Percentiles rank a stretch among this genome's conserved stretches.
phyloP scores from a whole-genome alignment of 2,113 vertebrate species.

The Vimba vimba region DNA sequence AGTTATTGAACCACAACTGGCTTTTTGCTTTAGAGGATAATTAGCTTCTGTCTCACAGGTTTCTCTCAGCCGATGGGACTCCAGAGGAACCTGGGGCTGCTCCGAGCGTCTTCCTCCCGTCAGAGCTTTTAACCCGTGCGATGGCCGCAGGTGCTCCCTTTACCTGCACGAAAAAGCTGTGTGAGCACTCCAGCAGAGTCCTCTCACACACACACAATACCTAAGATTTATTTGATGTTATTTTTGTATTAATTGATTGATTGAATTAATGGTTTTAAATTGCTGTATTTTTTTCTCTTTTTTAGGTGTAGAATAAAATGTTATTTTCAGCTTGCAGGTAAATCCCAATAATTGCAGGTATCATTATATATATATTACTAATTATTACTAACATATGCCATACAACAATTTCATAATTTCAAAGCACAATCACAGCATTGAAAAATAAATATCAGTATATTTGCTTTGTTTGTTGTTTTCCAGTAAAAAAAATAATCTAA shows the following conservation, averaged over 20 bases:
- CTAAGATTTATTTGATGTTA: not conserved
- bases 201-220: constrained; percentile 33
- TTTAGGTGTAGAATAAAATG: constrained; percentile 15
- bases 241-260: constrained; percentile 20
- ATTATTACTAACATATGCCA: not conserved
- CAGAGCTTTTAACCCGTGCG: constrained; percentile 60
- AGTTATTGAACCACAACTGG: constrained; percentile 99
- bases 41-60: constrained; percentile 95
- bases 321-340: not conserved
- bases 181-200: constrained; percentile 31
- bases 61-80: constrained; percentile 88
- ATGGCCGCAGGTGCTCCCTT: constrained; percentile 6
- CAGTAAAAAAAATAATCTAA: not conserved
- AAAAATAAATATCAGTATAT: not conserved
- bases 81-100: constrained; percentile 90
- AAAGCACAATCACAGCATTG: not conserved
- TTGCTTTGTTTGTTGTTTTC: not conserved
- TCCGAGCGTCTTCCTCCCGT: constrained; percentile 77
- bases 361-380: not conserved
- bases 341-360: not conserved
- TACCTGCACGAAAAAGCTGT: not conserved
- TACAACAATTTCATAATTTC: not conserved
- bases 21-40: constrained; percentile 90
- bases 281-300: constrained; percentile 6
- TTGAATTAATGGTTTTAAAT: constrained; percentile 21